Evolutionary conservation across 2,113 vertebrate genomes (phyloP), one percentile per base, ranked within the genome.

Genomic region (Oenanthe melanoleuca): DNA sequence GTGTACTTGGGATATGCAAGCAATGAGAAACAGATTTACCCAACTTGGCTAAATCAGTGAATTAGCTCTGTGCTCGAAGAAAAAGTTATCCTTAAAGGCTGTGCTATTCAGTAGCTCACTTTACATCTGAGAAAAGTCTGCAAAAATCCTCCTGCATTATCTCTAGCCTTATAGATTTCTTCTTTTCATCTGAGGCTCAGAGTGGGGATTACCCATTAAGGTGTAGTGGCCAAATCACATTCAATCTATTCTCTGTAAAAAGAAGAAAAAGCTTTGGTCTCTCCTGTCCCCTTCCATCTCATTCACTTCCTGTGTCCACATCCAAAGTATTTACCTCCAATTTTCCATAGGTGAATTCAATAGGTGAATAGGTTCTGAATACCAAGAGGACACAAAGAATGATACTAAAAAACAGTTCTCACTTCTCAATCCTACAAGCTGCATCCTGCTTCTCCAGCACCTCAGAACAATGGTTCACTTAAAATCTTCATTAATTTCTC

Each of bases 61-160:
- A 89, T 74, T 63, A 96, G 82, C 69, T 86, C 72, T 90, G 72
- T 71, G 69, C 90, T 94, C 3, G 1, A 90, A 96, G 92, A 92
- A 95, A 92, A 89, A 78, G 79, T 88, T 78, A 83, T 25, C 71
- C 60, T 85, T 88, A 94, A 90, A 88, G 44, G 80, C 88, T 86
- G 65, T 13, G 37, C 79, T 77, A 74, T 78, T 92, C 86, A 88
- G 64, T 24, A 78, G 72, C 90, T 94, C 86, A 80, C 71, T 94
- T 91, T 92, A 84, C 75, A 71, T 93, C 38, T 93, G 44, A 90
- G 85, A 88, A 90, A 93, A 92, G 85, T 88, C 92, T 90, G 80
- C 69, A 93, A 71, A 96, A 96, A 90, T 93, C 95, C 88, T 84
- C 60, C 28, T 83, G 94, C 79, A 70, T 95, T 91, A 96, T 95